A percentile compares a stretch with the other conserved stretches of the same genome.
phyloP scores from a whole-genome alignment of 2,888 invertebrate genomes.

The Diaphora mendica region DNA sequence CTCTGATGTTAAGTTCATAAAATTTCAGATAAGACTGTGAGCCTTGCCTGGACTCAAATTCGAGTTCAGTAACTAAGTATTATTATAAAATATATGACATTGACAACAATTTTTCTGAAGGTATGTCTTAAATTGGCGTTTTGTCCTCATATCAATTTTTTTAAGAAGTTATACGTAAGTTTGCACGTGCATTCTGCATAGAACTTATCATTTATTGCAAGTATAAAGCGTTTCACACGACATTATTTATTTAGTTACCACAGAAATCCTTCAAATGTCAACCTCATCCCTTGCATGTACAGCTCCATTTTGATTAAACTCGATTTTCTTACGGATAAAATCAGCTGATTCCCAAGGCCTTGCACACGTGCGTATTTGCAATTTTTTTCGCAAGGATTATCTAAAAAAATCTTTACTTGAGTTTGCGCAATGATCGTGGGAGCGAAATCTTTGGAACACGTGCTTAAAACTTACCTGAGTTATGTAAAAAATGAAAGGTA shows the following conservation, averaged over 20 bases:
- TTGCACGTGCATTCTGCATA: slow-evolving; percentile 45
- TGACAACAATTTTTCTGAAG: background rate
- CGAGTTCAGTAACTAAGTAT: too few relatives aligned
- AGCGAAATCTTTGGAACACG: slow-evolving; percentile 66
- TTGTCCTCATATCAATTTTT: background rate
- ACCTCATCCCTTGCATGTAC: background rate
- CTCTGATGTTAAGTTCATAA: background rate
- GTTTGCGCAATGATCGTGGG: slow-evolving; percentile 78
- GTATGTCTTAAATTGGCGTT: background rate
- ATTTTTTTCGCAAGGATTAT: slow-evolving; percentile 66
- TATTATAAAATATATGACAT: too few relatives aligned
- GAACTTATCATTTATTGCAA: slow-evolving; percentile 24
- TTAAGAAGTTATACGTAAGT: slow-evolving; percentile 1
- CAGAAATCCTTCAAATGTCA: slow-evolving; percentile 1
- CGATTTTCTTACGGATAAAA: slow-evolving; percentile 33
- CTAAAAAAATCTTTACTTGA: slow-evolving; percentile 63
- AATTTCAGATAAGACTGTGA: too few relatives aligned
- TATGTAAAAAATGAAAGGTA: slow-evolving; percentile 58
- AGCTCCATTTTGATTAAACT: slow-evolving; percentile 10
- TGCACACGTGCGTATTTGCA: slow-evolving; percentile 74
- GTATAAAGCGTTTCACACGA: slow-evolving; percentile 35
- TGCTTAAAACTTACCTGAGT: slow-evolving; percentile 67
- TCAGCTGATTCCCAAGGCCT: slow-evolving; percentile 79
- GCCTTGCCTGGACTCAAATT: too few relatives aligned
- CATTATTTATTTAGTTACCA: slow-evolving; percentile 12